phyloP scores from a whole-genome alignment of 2,113 vertebrate genomes.

The Ictalurus furcatus region DNA sequence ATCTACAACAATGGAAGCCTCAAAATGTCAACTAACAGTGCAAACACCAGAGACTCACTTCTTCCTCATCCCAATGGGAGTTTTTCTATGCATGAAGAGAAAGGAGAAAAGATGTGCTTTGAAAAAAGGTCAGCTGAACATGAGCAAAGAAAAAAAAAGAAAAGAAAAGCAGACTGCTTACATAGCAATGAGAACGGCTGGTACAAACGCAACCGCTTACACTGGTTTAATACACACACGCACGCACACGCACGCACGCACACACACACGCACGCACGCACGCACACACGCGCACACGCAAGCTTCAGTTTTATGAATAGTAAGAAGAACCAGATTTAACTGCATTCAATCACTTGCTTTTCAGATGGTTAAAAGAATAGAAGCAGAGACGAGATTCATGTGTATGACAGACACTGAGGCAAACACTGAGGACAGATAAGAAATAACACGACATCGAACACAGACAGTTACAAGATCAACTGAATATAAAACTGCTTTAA shows the following conservation, averaged over 20 bases:
- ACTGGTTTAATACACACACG: background rate
- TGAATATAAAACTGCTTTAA: background rate
- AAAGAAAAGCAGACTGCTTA: slow-evolving; percentile 20
- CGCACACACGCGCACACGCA: background rate
- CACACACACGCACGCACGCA: background rate
- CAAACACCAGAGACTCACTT: slow-evolving; percentile 73
- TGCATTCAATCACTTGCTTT: slow-evolving; percentile 29
- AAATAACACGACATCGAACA: background rate
- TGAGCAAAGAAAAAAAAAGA: slow-evolving; percentile 26
- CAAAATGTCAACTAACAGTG: slow-evolving; percentile 36
- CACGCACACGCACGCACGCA: background rate
- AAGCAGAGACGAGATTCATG: slow-evolving; percentile 16
- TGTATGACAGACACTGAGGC: background rate
- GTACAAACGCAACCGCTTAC: background rate
- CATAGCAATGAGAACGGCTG: slow-evolving; percentile 34
- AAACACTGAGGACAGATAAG: background rate
- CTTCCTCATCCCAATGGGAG: slow-evolving; percentile 80
- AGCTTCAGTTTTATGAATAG: background rate
- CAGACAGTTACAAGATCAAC: background rate
- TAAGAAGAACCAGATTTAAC: background rate
- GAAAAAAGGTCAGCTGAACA: slow-evolving; percentile 36
- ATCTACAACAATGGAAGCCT: slow-evolving; percentile 26
- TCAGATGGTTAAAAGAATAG: slow-evolving; percentile 12
- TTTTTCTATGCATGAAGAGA: slow-evolving; percentile 77
- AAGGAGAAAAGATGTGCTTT: slow-evolving; percentile 46